Evolutionary conservation across 1,140 invertebrate genomes (phyloP).

Genomic region (Zaprionus lachaisei): DNA sequence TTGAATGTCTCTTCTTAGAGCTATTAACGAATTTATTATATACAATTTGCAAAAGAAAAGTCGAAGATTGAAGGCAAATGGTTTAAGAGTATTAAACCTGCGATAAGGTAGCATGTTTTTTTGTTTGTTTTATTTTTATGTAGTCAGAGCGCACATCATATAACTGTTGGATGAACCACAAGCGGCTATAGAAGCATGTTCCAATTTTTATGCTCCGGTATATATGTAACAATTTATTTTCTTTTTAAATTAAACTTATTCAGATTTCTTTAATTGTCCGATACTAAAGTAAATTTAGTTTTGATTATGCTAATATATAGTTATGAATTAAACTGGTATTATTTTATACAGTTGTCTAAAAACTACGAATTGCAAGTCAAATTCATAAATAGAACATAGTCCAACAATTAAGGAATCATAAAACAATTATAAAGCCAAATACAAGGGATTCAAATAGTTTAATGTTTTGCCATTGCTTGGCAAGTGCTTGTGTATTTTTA

Average conservation of each 20-base stretch:
- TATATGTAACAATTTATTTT: neutral
- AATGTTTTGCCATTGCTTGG: neutral
- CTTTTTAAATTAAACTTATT: too few relatives aligned
- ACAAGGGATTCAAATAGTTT: slow-evolving; percentile 37
- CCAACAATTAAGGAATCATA: neutral
- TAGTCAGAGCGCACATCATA: slow-evolving; percentile 5
- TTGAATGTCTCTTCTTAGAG: too few relatives aligned
- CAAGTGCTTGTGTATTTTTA: slow-evolving; percentile 39
- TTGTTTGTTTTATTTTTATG: slow-evolving; percentile 8
- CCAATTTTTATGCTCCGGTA: neutral
- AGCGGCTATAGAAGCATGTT: slow-evolving; percentile 35
- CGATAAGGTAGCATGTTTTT: neutral
- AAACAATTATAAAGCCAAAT: slow-evolving; percentile 40
- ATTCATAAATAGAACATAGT: neutral
- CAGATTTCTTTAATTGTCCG: too few relatives aligned
- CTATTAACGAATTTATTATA: too few relatives aligned
- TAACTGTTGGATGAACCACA: slow-evolving; percentile 41
- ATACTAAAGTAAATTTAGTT: too few relatives aligned
- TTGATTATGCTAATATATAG: neutral
- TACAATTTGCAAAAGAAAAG: too few relatives aligned
- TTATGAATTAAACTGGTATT: too few relatives aligned
- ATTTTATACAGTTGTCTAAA: too few relatives aligned
- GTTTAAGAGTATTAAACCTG: too few relatives aligned
- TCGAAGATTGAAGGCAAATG: too few relatives aligned
- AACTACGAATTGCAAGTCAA: neutral